Conservation (phyloP, 2,888 invertebrate species). For the Galerucella calmariensis region DNA sequence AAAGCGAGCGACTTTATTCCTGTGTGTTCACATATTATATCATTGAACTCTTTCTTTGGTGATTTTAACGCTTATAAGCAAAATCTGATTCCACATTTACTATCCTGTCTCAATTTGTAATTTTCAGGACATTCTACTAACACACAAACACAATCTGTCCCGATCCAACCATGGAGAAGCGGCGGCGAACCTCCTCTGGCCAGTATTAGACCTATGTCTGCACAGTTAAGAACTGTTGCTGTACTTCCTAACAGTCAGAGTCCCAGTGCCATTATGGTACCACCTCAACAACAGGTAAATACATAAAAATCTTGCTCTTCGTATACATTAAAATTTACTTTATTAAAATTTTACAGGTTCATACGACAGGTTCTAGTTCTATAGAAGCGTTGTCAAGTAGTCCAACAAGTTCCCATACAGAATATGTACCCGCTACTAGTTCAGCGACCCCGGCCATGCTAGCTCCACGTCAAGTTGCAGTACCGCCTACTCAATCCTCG, state of each 20-base stretch:
- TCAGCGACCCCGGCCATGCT: slow-evolving; percentile 70
- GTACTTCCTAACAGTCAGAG: slow-evolving; percentile 82
- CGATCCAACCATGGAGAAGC: slow-evolving; percentile 74
- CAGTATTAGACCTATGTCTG: slow-evolving; percentile 91
- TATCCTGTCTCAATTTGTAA: background rate
- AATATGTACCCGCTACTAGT: slow-evolving; percentile 88
- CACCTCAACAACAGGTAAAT: slow-evolving; percentile 70
- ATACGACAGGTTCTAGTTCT: slow-evolving; percentile 66
- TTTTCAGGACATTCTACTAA: slow-evolving; percentile 61
- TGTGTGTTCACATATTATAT: too few species aligned
- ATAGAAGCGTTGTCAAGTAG: slow-evolving; percentile 72
- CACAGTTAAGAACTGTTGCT: slow-evolving; percentile 72
- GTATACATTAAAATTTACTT: background rate
- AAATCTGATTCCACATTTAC: background rate
- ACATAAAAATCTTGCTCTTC: background rate
- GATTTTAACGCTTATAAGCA: too few species aligned
- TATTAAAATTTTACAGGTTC: slow-evolving; percentile 58
- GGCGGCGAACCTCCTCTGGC: slow-evolving; percentile 88
- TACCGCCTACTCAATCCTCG: slow-evolving; percentile 72
- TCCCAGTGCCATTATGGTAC: slow-evolving; percentile 69
- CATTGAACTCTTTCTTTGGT: too few species aligned
- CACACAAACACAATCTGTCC: slow-evolving; percentile 67
- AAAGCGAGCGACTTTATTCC: too few species aligned
- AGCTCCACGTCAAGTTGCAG: slow-evolving; percentile 72
- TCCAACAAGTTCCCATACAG: slow-evolving; percentile 81